A percentile compares a stretch with the other conserved stretches of the same genome.
Evolutionary conservation across 1,140 invertebrate genomes (phyloP).

Genomic region (Danaus plexippus): DNA sequence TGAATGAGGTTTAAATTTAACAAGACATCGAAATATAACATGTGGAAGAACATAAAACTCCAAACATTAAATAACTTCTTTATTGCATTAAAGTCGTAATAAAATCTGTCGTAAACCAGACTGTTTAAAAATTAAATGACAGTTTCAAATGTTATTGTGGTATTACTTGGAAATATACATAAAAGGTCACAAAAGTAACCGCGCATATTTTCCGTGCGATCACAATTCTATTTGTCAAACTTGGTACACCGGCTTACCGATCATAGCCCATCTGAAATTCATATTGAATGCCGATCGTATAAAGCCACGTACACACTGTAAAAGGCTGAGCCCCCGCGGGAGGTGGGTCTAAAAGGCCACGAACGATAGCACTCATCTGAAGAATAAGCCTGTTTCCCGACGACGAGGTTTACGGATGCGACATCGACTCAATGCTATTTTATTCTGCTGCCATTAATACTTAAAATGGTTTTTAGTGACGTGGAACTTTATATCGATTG

Average conservation of each 20-base stretch:
- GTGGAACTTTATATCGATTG: conserved; percentile 15
- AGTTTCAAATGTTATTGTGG: too few relatives aligned
- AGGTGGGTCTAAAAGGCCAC: conserved; percentile 48
- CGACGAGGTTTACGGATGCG: conserved; percentile 59
- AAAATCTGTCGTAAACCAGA: too few relatives aligned
- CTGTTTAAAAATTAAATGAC: too few relatives aligned
- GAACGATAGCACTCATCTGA: conserved; percentile 65
- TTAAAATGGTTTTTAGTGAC: conserved; percentile 57
- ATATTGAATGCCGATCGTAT: conserved; percentile 63
- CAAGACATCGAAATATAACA: too few relatives aligned
- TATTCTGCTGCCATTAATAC: conserved; percentile 69
- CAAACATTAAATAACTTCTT: too few relatives aligned
- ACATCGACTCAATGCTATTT: conserved; percentile 66
- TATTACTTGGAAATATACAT: too few relatives aligned
- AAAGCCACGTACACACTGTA: conserved; percentile 60
- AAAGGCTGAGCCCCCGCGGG: conserved; percentile 61
- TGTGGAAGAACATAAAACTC: too few relatives aligned
- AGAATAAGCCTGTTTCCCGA: conserved; percentile 70
- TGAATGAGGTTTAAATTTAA: too few relatives aligned
- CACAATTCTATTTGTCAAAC: conserved; percentile 51
- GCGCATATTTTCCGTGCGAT: conserved; percentile 18
- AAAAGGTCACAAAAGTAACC: too few relatives aligned
- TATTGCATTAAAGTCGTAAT: too few relatives aligned
- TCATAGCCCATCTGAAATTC: conserved; percentile 67
- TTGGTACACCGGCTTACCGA: conserved; percentile 47